Base-by-base conservation (phyloP, 2,797 vertebrate genomes). In the Scyliorhinus canicula region DNA sequence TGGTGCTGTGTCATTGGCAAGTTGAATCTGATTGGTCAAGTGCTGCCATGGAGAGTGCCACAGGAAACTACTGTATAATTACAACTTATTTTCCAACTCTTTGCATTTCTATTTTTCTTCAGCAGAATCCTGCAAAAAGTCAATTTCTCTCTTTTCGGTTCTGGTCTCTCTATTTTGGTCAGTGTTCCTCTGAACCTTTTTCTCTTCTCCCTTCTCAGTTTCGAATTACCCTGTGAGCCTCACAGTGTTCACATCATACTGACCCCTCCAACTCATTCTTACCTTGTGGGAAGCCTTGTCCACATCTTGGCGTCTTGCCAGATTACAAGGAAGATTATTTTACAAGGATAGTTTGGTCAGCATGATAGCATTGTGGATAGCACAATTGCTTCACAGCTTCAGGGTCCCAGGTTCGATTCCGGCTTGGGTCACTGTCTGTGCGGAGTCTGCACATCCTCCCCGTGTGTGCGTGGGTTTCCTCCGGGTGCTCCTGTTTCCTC, bases 111-210 rank as follows among this genome's bases (percentile, higher is more conserved):
- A 47, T 24, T 47, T 26, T 8, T 82, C 79, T 44, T 47, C n/a
- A 82, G 7, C 44, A 47, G 19, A 14, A 0, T 88, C 67, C 0
- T 31, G 77, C 57, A 28, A 50, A n/a, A 60, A 95, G 71, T 95
- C 97, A 97, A 99, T 99, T 96, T 99, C 97, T 99, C 98, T 82
- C 40, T 82, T 40, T 82, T 16, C 79, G 21, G 5, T 82, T 82
- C 40, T 26, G 21, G 79, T 82, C 40, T 82, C 40, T 82, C 21
- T 47, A 82, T 26, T 82, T 47, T 82, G 21, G 6, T 26, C 79
- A 82, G 19, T 47, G 21, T 47, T 40, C 6, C 40, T 47, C 44
- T 26, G 44, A 82, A 82, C 6, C 40, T 1, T 7, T 7, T 47
- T 82, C 5, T 40, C 14, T 79, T 40, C 14, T 40, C n/a, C n/a